These are phyloP conservation scores for Platyscelio sp. DNA, from an alignment of 2,888 invertebrate genomes.

Conservation along the genomic window DNA sequence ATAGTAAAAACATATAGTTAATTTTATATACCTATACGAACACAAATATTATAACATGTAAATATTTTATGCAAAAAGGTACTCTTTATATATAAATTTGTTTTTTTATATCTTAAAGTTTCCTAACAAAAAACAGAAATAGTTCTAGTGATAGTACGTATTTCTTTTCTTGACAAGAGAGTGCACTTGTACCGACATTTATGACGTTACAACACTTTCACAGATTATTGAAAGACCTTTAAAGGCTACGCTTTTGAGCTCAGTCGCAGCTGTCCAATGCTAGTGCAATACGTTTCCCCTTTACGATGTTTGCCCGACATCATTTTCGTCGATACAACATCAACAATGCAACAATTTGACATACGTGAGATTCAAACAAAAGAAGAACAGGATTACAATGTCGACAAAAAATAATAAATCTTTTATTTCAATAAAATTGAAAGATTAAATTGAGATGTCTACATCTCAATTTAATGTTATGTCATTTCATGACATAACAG, in stretches of 20 bases:
- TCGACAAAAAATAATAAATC: constrained; percentile 34
- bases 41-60: no score
- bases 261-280: constrained; percentile 54
- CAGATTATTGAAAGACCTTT: constrained; percentile 64
- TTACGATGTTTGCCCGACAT: constrained; percentile 33
- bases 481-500: constrained; percentile 21
- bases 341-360: constrained; percentile 38
- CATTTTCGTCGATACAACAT: constrained; percentile 32
- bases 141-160: constrained; percentile 49
- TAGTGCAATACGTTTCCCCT: constrained; percentile 45
- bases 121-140: constrained; percentile 57
- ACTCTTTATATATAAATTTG: no score
- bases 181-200: constrained; percentile 61
- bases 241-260: constrained; percentile 57
- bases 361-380: constrained; percentile 13
- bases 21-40: no score
- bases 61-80: no score
- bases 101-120: no score
- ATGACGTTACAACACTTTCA: constrained; percentile 59
- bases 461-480: no score
- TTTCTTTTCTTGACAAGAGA: constrained; percentile 52
- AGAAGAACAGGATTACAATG: not conserved
- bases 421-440: constrained; percentile 5
- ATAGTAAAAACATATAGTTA: no score
- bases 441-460: constrained; percentile 7